phyloP scores from a whole-genome alignment of 2,113 vertebrate species.

The Neotoma lepida region DNA sequence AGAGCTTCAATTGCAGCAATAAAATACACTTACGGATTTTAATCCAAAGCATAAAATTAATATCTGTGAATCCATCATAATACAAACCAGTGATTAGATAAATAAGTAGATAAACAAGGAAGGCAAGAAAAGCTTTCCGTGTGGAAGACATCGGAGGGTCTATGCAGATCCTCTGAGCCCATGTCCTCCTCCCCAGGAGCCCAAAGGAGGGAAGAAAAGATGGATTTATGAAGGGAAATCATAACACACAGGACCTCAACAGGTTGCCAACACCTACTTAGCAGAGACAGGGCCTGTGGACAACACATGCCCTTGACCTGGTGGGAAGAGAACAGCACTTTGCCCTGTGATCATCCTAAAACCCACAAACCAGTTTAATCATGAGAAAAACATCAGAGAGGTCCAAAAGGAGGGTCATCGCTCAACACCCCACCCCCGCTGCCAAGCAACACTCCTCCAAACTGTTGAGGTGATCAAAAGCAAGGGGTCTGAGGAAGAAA shows the following conservation, averaged over 20 bases:
- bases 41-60: neutral
- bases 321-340: neutral
- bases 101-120: neutral
- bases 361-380: neutral
- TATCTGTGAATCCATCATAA: neutral
- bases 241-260: neutral
- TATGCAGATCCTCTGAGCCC: neutral
- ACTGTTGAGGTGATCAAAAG: neutral
- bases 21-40: neutral
- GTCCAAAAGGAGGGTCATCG: too few relatives aligned
- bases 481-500: neutral
- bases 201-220: neutral
- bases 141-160: neutral
- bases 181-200: neutral
- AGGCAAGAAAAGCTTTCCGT: neutral
- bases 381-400: neutral
- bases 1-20: neutral
- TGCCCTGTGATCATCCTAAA: neutral
- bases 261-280: too few relatives aligned
- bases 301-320: neutral
- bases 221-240: neutral
- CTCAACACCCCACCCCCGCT: neutral
- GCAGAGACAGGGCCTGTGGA: neutral
- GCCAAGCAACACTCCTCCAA: neutral
- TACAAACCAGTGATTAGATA: neutral